Conservation (phyloP, 2,113 vertebrate genomes). For the Zootoca vivipara region DNA sequence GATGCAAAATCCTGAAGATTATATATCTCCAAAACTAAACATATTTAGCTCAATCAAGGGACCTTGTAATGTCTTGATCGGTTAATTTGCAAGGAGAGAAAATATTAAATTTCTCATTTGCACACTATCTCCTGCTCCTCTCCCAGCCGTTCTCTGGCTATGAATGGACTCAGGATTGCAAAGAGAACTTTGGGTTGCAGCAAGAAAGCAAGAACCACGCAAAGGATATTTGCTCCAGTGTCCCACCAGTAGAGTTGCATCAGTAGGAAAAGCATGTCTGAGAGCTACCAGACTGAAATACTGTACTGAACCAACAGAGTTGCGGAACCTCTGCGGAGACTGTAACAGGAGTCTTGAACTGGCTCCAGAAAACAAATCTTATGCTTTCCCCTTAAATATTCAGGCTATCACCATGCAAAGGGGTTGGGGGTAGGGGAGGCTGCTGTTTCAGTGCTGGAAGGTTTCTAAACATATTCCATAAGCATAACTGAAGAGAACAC, state of each 20-base stretch:
- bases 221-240: too few relatives aligned
- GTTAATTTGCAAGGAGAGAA: neutral
- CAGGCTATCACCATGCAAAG: neutral
- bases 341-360: neutral
- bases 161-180: neutral
- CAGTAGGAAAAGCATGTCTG: neutral
- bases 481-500: neutral
- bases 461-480: neutral
- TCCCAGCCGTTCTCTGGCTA: neutral
- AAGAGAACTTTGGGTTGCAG: neutral
- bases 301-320: neutral
- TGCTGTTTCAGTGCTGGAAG: neutral
- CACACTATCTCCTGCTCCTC: neutral
- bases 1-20: neutral
- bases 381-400: neutral
- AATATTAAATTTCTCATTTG: neutral
- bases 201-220: neutral
- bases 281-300: neutral
- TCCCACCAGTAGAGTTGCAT: neutral
- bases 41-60: neutral
- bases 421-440: too few relatives aligned
- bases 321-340: neutral
- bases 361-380: neutral
- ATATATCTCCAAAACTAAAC: neutral
- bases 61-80: rapidly evolving